Conservation (phyloP, 2,888 invertebrate species). For the Amphipyra tragopoginis region DNA sequence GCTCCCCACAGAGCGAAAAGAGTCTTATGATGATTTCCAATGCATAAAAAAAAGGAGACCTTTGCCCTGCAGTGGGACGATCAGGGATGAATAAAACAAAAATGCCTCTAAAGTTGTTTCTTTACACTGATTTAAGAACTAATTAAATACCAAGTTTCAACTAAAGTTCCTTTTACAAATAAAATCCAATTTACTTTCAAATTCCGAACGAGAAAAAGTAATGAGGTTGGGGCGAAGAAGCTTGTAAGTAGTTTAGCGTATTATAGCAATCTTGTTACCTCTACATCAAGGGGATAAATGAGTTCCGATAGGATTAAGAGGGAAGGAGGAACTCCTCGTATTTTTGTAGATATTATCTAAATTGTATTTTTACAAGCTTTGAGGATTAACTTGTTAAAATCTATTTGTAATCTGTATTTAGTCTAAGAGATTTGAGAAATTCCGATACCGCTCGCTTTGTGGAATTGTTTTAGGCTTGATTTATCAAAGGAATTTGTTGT, state of each 20-base stretch:
- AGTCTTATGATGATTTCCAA: too few relatives aligned
- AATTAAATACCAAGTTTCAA: too few relatives aligned
- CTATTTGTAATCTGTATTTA: not conserved
- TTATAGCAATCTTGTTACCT: conserved; percentile 50
- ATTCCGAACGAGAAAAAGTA: conserved; percentile 34
- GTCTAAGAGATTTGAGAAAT: conserved; percentile 6
- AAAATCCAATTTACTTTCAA: conserved; percentile 30
- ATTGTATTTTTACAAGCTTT: conserved; percentile 25
- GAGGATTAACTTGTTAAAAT: not conserved
- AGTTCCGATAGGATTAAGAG: conserved; percentile 32
- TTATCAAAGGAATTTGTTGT: not conserved
- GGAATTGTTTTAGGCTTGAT: not conserved
- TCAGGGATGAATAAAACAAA: too few relatives aligned
- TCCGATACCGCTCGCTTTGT: not conserved
- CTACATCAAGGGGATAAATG: conserved; percentile 44
- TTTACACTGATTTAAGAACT: too few relatives aligned
- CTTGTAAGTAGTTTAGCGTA: conserved; percentile 34
- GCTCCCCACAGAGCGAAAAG: too few relatives aligned
- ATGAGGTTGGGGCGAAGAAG: conserved; percentile 34
- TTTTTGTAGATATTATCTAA: conserved; percentile 13
- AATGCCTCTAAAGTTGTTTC: too few relatives aligned
- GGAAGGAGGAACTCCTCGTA: conserved; percentile 1
- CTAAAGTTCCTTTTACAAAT: not conserved
- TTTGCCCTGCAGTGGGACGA: too few relatives aligned
- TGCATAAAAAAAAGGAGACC: too few relatives aligned